Evolutionary conservation across 1,140 invertebrate genomes (phyloP), one percentile per base, ranked within the genome.

Genomic region (Papilio polyxenes): DNA sequence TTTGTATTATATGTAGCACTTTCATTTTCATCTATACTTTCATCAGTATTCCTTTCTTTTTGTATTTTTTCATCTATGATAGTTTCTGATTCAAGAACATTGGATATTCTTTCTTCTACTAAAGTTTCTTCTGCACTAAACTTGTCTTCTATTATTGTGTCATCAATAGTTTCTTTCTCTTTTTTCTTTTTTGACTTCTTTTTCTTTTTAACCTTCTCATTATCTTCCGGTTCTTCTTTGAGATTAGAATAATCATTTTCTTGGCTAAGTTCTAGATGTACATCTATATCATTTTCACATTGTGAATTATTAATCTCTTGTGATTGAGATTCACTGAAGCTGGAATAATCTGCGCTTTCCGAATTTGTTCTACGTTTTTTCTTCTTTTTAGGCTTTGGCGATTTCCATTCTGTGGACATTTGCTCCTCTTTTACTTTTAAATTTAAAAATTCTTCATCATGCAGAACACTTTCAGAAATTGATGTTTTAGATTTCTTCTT

Each of bases 341-440:
- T 56, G 4, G 20, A 51, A 53, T 10, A 51, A 6, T 51, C 75
- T 13, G 15, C 72, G 23, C 85, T 82, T 40, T 88, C 87, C 80
- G 89, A 87, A 31, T 87, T 81, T 80, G 56, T 84, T 53, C 31
- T 81, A 48, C 78, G 44, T 13, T 59, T 81, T 37, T 83, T 81
- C 17, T 82, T 86, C 80, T 83, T 83, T 75, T 83, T 86, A 81
- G 75, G 40, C 79, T 85, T 82, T 75, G 49, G 82, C 20, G 80
- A 44, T 48, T 56, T 74, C 80, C 49, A 17, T 13, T 62, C 77
- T 75, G 49, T 69, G 11, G 72, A 80, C n/a, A n/a, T 37, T 48
- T 83, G 31, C 78, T 88, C 87, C 48, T 87, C 62, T 48, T 88
- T 86, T 2, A 88, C 87, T 82, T 85, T 86, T n/a, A 84, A 44